Conservation (phyloP, 1,140 invertebrate genomes). For the Callitettix versicolor region DNA sequence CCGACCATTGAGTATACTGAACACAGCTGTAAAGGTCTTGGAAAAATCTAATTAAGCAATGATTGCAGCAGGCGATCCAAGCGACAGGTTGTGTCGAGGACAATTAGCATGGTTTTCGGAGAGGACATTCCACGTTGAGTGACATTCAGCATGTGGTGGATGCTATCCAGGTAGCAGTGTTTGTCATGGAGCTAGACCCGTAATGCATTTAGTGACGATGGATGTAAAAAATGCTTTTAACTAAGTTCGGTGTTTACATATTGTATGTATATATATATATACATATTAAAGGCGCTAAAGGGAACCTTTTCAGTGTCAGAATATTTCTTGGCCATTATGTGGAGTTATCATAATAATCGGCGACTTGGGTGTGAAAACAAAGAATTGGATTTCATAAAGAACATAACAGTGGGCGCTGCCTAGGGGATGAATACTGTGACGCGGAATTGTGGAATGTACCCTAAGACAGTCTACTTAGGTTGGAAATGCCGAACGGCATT, state of each 20-base stretch:
- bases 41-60: no score
- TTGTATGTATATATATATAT: no score
- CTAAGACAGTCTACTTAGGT: slow-evolving; percentile 25
- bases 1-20: no score
- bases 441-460: slow-evolving; percentile 29
- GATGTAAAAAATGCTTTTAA: neutral
- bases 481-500: slow-evolving; percentile 15
- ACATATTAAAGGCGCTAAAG: neutral
- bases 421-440: slow-evolving; percentile 31
- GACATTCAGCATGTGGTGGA: neutral
- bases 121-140: neutral
- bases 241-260: neutral
- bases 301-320: neutral
- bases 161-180: neutral
- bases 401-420: slow-evolving; percentile 24
- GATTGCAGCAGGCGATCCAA: neutral
- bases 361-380: no score
- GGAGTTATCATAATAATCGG: neutral
- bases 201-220: neutral
- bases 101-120: neutral
- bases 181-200: neutral
- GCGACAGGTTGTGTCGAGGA: neutral
- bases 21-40: no score
- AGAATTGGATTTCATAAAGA: neutral
- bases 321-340: neutral